Base-by-base conservation (phyloP, 2,113 vertebrate genomes). In the Micromys minutus region DNA sequence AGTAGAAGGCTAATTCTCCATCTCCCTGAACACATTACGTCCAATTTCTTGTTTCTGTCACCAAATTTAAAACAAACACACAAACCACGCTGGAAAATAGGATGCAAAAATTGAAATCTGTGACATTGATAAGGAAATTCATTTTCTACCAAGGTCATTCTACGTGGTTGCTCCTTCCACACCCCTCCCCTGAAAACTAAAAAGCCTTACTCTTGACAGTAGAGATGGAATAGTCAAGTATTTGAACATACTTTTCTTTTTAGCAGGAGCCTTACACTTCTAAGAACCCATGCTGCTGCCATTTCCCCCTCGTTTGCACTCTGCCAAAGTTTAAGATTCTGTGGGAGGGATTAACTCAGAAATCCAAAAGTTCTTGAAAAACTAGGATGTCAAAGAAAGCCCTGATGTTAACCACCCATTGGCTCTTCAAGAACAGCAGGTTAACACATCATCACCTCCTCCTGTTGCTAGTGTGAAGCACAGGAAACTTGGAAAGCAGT, bases 401-500 rank as follows among this genome's bases (percentile, higher is more conserved):
- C 72, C 79, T 89, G 52, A 69, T 75, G 74, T 21, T 9, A 74
- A 75, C 1, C 24, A 65, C 47, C 81, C 95, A 34, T 13, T 11
- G 36, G 26, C 93, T 95, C 77, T 96, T 83, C 21, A 69, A 45
- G 77, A 85, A 80, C 0, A 0, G 42, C 22, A 69, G 0, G 21
- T 21, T 71, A 84, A 39, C 24, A 36, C 26, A 2, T 91, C 90
- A 2, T 91, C 90, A 91, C 9, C 93, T 69, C 7, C 22, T 86
- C 36, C 55, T 5, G 15, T 24, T 67, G 47, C 61, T 6, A 16
- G 76, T 1, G 72, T 17, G 17, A 55, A 67, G 86, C 80, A 77
- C 34, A 94, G 94, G 90, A 42, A 76, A 80, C 90, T 94, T 75
- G 92, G 52, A 84, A 88, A 97, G 96, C 36, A 91, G 96, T 86